Percentiles rank a stretch among this genome's conserved stretches.
phyloP scores from a whole-genome alignment of 2,888 invertebrate species.

The Caenorhabditis doughertyi region DNA sequence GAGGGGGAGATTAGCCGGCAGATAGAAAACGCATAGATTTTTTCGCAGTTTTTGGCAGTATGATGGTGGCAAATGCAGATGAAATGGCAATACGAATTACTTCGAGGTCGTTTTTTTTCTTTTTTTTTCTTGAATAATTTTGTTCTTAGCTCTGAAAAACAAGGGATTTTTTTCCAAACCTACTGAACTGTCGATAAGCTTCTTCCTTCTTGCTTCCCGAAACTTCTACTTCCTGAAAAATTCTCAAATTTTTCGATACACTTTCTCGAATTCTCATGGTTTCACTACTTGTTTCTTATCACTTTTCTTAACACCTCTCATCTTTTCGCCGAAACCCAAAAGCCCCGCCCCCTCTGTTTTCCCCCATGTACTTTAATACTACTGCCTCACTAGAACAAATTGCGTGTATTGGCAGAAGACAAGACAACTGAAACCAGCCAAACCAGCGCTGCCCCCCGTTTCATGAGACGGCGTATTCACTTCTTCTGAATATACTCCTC shows the following conservation, averaged over 20 bases:
- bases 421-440: constrained; percentile 46
- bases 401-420: constrained; percentile 49
- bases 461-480: constrained; percentile 46
- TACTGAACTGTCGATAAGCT: too few relatives aligned
- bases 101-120: not conserved
- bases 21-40: constrained; percentile 14
- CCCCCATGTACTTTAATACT: constrained; percentile 65
- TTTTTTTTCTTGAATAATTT: not conserved
- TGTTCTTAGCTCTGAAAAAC: too few relatives aligned
- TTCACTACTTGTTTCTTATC: constrained; percentile 23
- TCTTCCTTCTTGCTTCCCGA: too few relatives aligned
- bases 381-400: constrained; percentile 55
- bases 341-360: constrained; percentile 13
- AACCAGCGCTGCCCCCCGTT: constrained; percentile 36
- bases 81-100: not conserved
- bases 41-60: constrained; percentile 9
- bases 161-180: too few relatives aligned
- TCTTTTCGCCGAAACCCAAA: constrained; percentile 7
- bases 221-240: too few relatives aligned
- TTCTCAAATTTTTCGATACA: not conserved
- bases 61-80: not conserved
- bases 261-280: not conserved
- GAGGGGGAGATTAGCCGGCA: constrained; percentile 46
- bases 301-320: constrained; percentile 12
- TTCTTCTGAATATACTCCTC: constrained; percentile 18